Evolutionary conservation across 2,797 vertebrate genomes (phyloP).

Genomic region (Malurus leucopterus): DNA sequence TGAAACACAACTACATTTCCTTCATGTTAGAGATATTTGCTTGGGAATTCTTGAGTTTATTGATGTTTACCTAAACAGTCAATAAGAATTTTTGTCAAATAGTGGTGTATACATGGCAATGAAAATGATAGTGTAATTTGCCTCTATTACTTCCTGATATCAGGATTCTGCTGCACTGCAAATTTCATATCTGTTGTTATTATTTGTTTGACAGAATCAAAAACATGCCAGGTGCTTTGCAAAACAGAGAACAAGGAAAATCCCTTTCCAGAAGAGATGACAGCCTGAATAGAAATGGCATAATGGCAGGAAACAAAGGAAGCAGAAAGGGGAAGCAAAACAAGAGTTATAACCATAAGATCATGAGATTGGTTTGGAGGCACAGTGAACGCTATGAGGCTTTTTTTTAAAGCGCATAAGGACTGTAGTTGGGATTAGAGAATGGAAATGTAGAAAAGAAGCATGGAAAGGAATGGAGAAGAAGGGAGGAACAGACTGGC

Average conservation of each 20-base stretch:
- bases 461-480: constrained; percentile 57
- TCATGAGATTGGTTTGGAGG: constrained; percentile 65
- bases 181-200: constrained; percentile 65
- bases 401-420: constrained; percentile 58
- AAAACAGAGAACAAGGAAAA: constrained; percentile 62
- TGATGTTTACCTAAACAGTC: constrained; percentile 18
- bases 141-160: constrained; percentile 57
- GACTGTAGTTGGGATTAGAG: constrained; percentile 61
- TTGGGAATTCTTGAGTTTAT: constrained; percentile 13
- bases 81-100: constrained; percentile 13
- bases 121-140: constrained; percentile 50
- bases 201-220: constrained; percentile 68
- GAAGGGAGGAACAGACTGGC: constrained; percentile 63
- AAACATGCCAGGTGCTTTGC: constrained; percentile 65
- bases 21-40: constrained; percentile 12
- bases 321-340: constrained; percentile 64
- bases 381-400: constrained; percentile 64
- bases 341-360: constrained; percentile 65
- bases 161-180: constrained; percentile 55
- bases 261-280: constrained; percentile 61
- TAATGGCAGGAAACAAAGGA: constrained; percentile 56
- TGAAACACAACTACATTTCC: not conserved
- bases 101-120: constrained; percentile 31
- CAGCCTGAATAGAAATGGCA: constrained; percentile 64
- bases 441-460: constrained; percentile 62